phyloP scores from a whole-genome alignment of 2,797 vertebrate species.

The Poecilia velifera region DNA sequence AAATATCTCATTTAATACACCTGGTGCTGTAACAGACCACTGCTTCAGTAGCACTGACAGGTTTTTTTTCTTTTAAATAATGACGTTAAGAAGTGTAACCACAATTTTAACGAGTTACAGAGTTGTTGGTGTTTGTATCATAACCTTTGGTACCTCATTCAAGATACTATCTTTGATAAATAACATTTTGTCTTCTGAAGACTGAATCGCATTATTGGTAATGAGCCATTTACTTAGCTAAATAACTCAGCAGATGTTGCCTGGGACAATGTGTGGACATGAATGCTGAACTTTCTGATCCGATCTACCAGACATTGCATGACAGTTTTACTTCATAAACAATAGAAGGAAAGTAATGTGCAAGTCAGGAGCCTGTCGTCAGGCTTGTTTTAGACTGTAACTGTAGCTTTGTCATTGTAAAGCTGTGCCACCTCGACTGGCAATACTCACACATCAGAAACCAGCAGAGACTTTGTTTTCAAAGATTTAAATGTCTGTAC shows the following conservation, averaged over 20 bases:
- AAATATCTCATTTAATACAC: constrained; percentile 53
- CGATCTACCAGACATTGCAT: constrained; percentile 12
- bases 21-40: constrained; percentile 75
- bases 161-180: constrained; percentile 24
- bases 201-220: constrained; percentile 24
- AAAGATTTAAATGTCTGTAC: constrained; percentile 41
- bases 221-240: constrained; percentile 25
- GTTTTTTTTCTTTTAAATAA: constrained; percentile 26
- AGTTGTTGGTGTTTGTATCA: constrained; percentile 30
- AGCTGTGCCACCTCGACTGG: constrained; percentile 43
- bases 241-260: not conserved
- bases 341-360: not conserved
- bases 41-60: constrained; percentile 52
- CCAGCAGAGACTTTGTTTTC: constrained; percentile 53
- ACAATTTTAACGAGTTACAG: constrained; percentile 38
- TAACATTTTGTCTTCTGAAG: constrained; percentile 26
- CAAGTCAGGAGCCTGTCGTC: constrained; percentile 6
- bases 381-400: constrained; percentile 26
- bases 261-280: not conserved
- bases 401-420: constrained; percentile 20
- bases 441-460: constrained; percentile 61
- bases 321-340: constrained; percentile 12
- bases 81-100: constrained; percentile 56
- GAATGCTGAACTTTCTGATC: constrained; percentile 9
- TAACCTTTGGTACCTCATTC: constrained; percentile 56